These are phyloP conservation scores for Ranitomeya imitator DNA, from an alignment of 2,113 vertebrate species.

Conservation along the genomic window DNA sequence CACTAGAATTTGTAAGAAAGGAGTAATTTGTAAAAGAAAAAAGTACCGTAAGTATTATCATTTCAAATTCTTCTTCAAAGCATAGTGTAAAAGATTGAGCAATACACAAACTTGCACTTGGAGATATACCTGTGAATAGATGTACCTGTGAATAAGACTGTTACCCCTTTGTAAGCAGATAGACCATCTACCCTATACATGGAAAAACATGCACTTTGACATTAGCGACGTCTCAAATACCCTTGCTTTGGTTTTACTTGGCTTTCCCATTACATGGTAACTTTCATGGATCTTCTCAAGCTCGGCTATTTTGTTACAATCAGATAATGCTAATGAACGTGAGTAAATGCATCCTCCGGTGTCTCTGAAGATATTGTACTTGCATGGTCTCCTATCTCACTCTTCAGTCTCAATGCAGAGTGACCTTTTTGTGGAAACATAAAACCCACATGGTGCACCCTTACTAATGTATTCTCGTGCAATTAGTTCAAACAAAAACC, in stretches of 20 bases:
- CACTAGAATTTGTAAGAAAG: not conserved
- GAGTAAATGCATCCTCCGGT: constrained; percentile 71
- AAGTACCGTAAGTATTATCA: not conserved
- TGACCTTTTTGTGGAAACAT: constrained; percentile 80
- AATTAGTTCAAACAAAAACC: constrained; percentile 91
- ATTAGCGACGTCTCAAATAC: constrained; percentile 69
- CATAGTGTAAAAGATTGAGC: not conserved
- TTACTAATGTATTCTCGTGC: constrained; percentile 89
- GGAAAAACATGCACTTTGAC: constrained; percentile 51
- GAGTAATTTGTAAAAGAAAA: not conserved
- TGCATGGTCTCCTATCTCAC: constrained; percentile 70
- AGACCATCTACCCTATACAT: constrained; percentile 37
- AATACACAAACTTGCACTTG: not conserved
- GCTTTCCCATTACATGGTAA: constrained; percentile 63
- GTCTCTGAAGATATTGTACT: constrained; percentile 68
- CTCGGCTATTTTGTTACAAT: constrained; percentile 70
- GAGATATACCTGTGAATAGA: constrained; percentile 17
- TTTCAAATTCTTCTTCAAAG: not conserved
- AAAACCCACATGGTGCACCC: constrained; percentile 83
- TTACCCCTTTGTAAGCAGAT: constrained; percentile 45
- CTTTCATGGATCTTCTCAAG: constrained; percentile 66
- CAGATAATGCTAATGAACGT: constrained; percentile 74
- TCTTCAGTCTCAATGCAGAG: constrained; percentile 72
- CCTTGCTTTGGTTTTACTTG: constrained; percentile 53
- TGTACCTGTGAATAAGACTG: constrained; percentile 33